A percentile compares a stretch with the other conserved stretches of the same genome.
Evolutionary conservation across 2,888 invertebrate genomes (phyloP).

Genomic region (Cataglyphis albicans): DNA sequence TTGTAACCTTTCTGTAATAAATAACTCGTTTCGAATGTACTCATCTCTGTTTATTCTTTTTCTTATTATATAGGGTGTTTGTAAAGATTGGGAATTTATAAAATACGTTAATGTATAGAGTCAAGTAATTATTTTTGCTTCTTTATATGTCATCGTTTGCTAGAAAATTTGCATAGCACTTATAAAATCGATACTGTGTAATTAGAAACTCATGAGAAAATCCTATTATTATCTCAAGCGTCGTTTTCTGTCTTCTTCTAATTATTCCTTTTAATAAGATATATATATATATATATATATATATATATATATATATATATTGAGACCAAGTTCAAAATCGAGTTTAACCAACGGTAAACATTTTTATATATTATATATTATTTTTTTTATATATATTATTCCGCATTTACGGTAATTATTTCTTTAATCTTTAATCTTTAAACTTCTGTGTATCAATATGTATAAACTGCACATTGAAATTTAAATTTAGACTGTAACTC

Average conservation of each 20-base stretch:
- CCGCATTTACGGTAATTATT: no score
- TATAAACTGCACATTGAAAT: neutral
- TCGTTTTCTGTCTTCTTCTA: neutral
- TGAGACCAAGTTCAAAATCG: neutral
- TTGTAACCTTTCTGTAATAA: conserved; percentile 57
- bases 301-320: neutral
- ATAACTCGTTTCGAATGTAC: conserved; percentile 52
- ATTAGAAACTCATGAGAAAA: neutral
- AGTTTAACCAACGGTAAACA: neutral
- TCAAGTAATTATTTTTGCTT: conserved; percentile 1
- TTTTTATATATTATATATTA: no score
- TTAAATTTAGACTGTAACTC: neutral
- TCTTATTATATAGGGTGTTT: neutral
- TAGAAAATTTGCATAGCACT: neutral
- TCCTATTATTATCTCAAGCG: neutral
- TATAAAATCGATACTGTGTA: neutral
- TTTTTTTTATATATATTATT: no score
- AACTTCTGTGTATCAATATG: neutral
- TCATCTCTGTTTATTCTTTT: neutral
- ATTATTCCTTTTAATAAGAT: neutral
- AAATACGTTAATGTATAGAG: neutral
- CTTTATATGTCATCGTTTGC: neutral
- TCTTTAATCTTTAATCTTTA: neutral
- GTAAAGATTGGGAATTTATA: neutral
- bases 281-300: neutral